A percentile compares a stretch with the other conserved stretches of the same genome.
phyloP scores from a whole-genome alignment of 2,797 vertebrate genomes.

The Moxostoma hubbsi region DNA sequence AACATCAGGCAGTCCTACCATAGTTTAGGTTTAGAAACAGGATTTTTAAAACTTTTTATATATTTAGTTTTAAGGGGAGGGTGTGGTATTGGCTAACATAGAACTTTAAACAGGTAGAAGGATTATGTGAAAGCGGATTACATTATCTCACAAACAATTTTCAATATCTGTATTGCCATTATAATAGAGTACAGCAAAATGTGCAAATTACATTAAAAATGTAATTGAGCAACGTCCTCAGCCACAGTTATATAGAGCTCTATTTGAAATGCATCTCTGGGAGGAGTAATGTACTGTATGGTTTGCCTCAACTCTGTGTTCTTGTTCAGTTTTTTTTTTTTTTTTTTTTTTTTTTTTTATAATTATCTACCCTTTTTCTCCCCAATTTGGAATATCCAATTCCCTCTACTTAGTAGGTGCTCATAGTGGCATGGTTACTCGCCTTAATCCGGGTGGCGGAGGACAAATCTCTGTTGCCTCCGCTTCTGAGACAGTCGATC shows the following conservation, averaged over 20 bases:
- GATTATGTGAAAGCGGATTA: not conserved
- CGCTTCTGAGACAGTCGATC: no score
- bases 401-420: no score
- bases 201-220: not conserved
- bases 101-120: not conserved
- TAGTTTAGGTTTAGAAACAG: not conserved
- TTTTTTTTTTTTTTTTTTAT: no score
- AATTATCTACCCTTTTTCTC: no score
- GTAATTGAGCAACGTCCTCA: not conserved
- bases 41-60: not conserved
- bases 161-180: not conserved
- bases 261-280: conserved; percentile 5
- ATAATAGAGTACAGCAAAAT: not conserved
- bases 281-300: not conserved
- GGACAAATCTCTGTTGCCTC: no score
- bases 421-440: no score
- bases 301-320: conserved; percentile 9
- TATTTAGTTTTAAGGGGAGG: not conserved
- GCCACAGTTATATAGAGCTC: not conserved
- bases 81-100: not conserved
- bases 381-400: no score
- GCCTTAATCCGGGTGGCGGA: no score
- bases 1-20: not conserved
- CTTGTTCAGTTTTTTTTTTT: not conserved
- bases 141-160: not conserved